Conservation (phyloP, 2,888 invertebrate genomes). For the Cryptus viduatorius region DNA sequence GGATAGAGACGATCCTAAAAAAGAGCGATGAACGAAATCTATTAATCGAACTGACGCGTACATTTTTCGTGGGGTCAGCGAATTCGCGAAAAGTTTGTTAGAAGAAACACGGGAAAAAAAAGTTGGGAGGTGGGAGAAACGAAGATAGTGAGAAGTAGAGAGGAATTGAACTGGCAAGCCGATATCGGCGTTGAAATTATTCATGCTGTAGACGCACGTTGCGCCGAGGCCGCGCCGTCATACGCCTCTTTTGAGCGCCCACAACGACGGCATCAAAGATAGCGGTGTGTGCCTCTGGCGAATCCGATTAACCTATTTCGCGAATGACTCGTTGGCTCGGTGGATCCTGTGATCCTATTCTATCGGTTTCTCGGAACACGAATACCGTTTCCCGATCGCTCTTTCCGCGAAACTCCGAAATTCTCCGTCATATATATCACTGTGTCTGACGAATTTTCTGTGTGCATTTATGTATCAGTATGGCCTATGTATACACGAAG, state of each 20-base stretch:
- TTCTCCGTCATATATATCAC: slow-evolving; percentile 64
- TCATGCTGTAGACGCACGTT: slow-evolving; percentile 56
- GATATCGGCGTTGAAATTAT: slow-evolving; percentile 51
- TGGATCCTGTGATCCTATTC: slow-evolving; percentile 57
- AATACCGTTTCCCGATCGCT: slow-evolving; percentile 21
- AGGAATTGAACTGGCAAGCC: slow-evolving; percentile 51
- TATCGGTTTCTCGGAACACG: slow-evolving; percentile 40
- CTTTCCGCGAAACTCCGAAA: slow-evolving; percentile 42
- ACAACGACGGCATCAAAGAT: slow-evolving; percentile 74
- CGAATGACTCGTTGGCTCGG: slow-evolving; percentile 69
- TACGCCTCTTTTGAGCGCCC: slow-evolving; percentile 69
- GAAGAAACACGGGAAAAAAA: slow-evolving; percentile 16
- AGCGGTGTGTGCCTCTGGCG: slow-evolving; percentile 55
- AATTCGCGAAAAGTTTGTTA: not conserved
- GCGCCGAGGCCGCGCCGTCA: slow-evolving; percentile 43
- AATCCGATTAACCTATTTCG: slow-evolving; percentile 81
- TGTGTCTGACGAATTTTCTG: slow-evolving; percentile 61
- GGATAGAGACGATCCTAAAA: not conserved
- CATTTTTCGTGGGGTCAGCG: not conserved
- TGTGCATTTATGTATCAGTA: slow-evolving; percentile 65
- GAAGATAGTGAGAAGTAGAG: slow-evolving; percentile 46
- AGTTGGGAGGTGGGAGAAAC: slow-evolving; percentile 40
- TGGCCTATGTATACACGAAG: slow-evolving; percentile 47
- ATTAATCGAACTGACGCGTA: not conserved
- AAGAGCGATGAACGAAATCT: not conserved